Conservation (phyloP, 1,140 invertebrate genomes). For the Drosophila parvula region DNA sequence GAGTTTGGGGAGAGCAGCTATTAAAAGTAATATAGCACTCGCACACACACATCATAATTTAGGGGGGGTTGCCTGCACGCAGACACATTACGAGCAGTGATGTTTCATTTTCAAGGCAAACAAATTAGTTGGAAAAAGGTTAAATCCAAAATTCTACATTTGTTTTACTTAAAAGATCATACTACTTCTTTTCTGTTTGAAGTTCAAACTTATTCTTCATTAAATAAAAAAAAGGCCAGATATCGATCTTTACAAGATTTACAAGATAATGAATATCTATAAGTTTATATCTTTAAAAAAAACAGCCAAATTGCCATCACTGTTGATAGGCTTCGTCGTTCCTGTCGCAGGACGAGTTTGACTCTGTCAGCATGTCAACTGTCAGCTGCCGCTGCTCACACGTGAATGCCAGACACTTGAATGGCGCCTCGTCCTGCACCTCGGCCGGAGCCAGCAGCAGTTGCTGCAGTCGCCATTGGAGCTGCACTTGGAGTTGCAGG, state of each 20-base stretch:
- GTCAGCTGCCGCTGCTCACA: constrained; percentile 61
- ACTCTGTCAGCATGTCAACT: constrained; percentile 73
- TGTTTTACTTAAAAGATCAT: not conserved
- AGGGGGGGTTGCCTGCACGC: constrained; percentile 6
- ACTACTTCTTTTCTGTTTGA: not conserved
- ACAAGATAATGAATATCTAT: too few species aligned
- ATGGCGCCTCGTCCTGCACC: constrained; percentile 45
- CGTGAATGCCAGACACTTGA: constrained; percentile 78
- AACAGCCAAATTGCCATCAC: constrained; percentile 6
- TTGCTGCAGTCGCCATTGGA: constrained; percentile 25
- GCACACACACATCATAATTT: constrained; percentile 30
- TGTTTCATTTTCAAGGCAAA: not conserved
- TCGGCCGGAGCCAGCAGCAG: constrained; percentile 7
- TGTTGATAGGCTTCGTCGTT: constrained; percentile 16
- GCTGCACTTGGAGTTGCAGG: constrained; percentile 56
- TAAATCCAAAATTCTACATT: not conserved
- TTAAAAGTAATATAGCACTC: constrained; percentile 58
- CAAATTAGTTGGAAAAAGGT: not conserved
- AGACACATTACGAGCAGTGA: constrained; percentile 10
- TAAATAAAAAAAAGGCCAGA: too few species aligned
- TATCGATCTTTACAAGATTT: too few species aligned
- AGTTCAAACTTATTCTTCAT: too few species aligned
- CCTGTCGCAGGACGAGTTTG: constrained; percentile 54
- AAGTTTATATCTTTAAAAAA: not conserved
- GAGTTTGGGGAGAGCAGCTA: constrained; percentile 54